Evolutionary conservation across 2,113 vertebrate genomes (phyloP).

Genomic region (Rhagologus leucostigma): DNA sequence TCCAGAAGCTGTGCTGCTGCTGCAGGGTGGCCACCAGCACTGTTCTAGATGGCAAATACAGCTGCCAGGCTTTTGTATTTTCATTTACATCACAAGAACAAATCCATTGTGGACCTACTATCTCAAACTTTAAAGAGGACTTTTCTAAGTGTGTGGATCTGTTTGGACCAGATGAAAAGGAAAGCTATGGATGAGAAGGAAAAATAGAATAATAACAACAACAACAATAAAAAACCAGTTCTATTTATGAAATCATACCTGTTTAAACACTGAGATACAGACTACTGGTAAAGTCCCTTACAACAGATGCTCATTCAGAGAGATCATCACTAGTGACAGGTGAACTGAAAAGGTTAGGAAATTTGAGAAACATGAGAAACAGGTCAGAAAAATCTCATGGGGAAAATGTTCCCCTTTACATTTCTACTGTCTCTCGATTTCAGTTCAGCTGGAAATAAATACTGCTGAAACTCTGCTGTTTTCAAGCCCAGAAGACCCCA

Average conservation of each 20-base stretch:
- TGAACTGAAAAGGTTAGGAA: neutral
- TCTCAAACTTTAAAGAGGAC: neutral
- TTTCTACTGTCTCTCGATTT: neutral
- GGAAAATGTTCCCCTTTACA: neutral
- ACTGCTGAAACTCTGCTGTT: neutral
- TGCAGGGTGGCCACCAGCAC: neutral
- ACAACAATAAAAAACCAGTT: neutral
- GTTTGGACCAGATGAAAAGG: conserved; percentile 42
- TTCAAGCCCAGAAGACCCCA: neutral
- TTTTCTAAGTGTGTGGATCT: neutral
- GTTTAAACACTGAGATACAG: neutral
- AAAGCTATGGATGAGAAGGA: conserved; percentile 19
- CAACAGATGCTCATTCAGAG: neutral
- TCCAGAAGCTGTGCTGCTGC: neutral
- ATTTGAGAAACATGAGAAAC: neutral
- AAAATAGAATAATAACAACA: neutral
- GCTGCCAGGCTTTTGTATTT: neutral
- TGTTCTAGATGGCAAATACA: neutral
- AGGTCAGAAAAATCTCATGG: neutral
- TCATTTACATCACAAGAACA: conserved; percentile 20
- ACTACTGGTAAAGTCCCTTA: conserved; percentile 15
- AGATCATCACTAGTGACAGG: conserved; percentile 14
- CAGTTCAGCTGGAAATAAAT: neutral
- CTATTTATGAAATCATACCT: conserved; percentile 36
- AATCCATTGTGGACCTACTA: conserved; percentile 13